These are phyloP conservation scores for Orientallactaga bullata DNA, from an alignment of 2,113 vertebrate genomes.

Conservation along the genomic window DNA sequence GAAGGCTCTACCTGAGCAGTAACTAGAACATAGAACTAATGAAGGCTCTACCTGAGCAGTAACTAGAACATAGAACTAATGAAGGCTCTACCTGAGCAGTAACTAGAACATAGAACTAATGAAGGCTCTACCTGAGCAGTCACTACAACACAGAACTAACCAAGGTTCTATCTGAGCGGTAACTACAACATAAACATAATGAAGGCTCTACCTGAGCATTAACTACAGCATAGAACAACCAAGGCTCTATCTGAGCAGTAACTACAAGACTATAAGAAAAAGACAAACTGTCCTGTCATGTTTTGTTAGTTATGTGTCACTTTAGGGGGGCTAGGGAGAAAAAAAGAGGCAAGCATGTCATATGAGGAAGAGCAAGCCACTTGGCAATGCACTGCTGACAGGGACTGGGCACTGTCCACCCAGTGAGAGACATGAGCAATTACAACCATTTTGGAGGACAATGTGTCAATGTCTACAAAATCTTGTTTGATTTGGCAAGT, in stretches of 20 bases:
- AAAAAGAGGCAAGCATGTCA: not conserved
- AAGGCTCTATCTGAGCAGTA: too few relatives aligned
- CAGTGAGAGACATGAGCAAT: not conserved
- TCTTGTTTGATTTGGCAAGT: not conserved
- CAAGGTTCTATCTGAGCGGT: too few relatives aligned
- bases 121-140: too few relatives aligned
- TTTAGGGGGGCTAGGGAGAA: accelerated
- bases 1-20: too few relatives aligned
- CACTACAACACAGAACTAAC: too few relatives aligned
- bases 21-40: too few relatives aligned
- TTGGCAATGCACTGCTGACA: not conserved
- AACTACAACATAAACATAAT: too few relatives aligned
- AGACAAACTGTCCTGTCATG: not conserved
- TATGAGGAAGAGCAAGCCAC: not conserved
- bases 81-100: too few relatives aligned
- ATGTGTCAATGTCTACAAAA: not conserved
- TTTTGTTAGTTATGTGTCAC: not conserved
- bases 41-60: too few relatives aligned
- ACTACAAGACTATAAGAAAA: not conserved
- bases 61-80: too few relatives aligned
- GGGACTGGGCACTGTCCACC: not conserved
- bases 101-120: too few relatives aligned
- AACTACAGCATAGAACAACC: not conserved
- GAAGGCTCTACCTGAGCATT: too few relatives aligned
- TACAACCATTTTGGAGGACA: not conserved